Percentiles rank a stretch among this genome's conserved stretches.
phyloP scores from a whole-genome alignment of 2,888 invertebrate genomes.

The Phanerotoma sp. region DNA sequence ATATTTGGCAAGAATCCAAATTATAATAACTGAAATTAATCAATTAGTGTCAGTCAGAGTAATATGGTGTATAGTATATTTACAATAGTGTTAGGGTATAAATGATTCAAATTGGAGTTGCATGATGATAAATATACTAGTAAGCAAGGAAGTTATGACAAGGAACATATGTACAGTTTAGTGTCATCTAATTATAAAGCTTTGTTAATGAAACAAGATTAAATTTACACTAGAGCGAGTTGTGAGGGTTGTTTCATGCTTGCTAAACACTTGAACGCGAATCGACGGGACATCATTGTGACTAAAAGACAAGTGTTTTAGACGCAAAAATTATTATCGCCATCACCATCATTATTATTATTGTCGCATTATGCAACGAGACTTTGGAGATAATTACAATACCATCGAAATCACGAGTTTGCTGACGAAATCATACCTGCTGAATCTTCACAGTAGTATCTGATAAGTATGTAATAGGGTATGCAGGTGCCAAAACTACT shows the following conservation, averaged over 20 bases:
- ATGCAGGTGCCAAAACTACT: not conserved
- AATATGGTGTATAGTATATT: no score
- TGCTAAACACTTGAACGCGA: not conserved
- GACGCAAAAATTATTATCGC: slow-evolving; percentile 11
- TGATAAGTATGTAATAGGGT: not conserved
- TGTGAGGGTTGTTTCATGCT: not conserved
- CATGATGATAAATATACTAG: no score
- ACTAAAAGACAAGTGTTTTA: not conserved
- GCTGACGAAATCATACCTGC: no score
- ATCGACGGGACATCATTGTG: not conserved
- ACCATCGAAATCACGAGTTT: not conserved
- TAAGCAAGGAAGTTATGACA: no score
- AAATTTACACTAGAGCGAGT: slow-evolving; percentile 6
- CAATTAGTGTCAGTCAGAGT: no score
- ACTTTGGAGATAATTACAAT: slow-evolving; percentile 15
- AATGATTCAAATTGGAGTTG: no score
- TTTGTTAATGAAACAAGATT: slow-evolving; percentile 8
- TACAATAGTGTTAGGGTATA: no score
- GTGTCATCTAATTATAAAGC: slow-evolving; percentile 1
- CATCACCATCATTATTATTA: no score
- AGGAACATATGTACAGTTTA: no score
- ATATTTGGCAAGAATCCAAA: no score
- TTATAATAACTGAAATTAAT: no score
- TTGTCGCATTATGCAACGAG: slow-evolving; percentile 11
- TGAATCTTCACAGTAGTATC: no score